phyloP scores from a whole-genome alignment of 2,113 vertebrate genomes.

The Sitta europaea region DNA sequence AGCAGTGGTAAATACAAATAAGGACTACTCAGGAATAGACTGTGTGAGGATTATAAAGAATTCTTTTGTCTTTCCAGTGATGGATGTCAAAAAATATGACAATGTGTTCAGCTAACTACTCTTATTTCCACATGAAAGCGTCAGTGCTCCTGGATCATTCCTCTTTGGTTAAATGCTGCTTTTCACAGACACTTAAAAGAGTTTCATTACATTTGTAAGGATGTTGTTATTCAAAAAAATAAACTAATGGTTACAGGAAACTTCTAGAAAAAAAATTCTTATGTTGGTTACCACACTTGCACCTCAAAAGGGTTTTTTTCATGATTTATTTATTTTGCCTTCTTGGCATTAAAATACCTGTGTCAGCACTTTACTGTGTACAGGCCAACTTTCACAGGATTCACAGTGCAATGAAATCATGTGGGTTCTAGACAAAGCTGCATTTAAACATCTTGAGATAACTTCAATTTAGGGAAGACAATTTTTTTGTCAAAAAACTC shows the following conservation, averaged over 20 bases:
- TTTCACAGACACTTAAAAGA: neutral
- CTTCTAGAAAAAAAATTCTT: neutral
- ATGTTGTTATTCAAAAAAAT: neutral
- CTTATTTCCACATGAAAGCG: neutral
- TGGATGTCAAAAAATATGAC: neutral
- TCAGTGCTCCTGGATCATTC: neutral
- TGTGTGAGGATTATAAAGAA: neutral
- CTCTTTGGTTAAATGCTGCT: neutral
- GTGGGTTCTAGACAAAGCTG: neutral
- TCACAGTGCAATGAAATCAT: neutral
- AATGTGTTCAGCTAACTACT: neutral
- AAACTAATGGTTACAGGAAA: neutral
- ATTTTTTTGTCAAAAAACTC: neutral
- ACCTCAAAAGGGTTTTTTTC: neutral
- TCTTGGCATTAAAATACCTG: neutral
- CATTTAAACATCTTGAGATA: neutral
- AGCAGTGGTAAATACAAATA: neutral
- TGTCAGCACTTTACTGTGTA: neutral
- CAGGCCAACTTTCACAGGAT: neutral
- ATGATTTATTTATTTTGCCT: neutral
- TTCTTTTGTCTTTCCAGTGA: neutral
- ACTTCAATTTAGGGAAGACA: neutral
- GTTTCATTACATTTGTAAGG: neutral
- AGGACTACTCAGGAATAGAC: neutral
- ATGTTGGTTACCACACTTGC: neutral